These are phyloP conservation scores for Oreochromis spilurus DNA, from an alignment of 2,113 vertebrate species.

Conservation along the genomic window DNA sequence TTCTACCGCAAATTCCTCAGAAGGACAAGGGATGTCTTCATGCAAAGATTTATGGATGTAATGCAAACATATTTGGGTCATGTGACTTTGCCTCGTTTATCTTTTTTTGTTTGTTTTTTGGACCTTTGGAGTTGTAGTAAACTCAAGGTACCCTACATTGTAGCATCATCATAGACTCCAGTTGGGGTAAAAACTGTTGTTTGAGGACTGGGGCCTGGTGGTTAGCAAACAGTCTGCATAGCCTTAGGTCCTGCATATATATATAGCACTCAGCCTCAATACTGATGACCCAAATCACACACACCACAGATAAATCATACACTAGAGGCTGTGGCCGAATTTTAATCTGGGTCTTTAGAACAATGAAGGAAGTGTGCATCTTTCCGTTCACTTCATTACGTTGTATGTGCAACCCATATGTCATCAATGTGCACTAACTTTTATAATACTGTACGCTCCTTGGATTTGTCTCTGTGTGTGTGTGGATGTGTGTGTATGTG, in stretches of 20 bases:
- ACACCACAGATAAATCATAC: slow-evolving; percentile 39
- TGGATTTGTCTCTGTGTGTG: not conserved
- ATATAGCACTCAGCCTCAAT: slow-evolving; percentile 67
- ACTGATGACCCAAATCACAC: slow-evolving; percentile 63
- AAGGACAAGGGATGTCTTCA: not conserved
- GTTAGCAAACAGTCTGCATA: slow-evolving; percentile 36
- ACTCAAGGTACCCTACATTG: not conserved
- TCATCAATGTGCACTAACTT: not conserved
- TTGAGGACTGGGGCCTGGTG: not conserved
- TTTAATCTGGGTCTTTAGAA: slow-evolving; percentile 54
- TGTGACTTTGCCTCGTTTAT: not conserved
- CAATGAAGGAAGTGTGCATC: not conserved
- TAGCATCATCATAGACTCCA: not conserved
- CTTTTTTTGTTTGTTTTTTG: not conserved
- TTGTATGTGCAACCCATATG: not conserved
- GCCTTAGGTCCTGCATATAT: slow-evolving; percentile 53
- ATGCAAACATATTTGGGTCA: not conserved
- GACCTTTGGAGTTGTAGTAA: not conserved
- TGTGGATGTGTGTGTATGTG: not conserved
- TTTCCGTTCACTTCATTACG: not conserved
- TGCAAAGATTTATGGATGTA: not conserved
- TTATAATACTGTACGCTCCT: not conserved
- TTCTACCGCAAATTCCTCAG: not conserved
- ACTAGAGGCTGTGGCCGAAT: slow-evolving; percentile 42
- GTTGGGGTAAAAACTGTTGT: not conserved